Conservation (phyloP, 2,113 vertebrate species). For the Arenaria interpres region DNA sequence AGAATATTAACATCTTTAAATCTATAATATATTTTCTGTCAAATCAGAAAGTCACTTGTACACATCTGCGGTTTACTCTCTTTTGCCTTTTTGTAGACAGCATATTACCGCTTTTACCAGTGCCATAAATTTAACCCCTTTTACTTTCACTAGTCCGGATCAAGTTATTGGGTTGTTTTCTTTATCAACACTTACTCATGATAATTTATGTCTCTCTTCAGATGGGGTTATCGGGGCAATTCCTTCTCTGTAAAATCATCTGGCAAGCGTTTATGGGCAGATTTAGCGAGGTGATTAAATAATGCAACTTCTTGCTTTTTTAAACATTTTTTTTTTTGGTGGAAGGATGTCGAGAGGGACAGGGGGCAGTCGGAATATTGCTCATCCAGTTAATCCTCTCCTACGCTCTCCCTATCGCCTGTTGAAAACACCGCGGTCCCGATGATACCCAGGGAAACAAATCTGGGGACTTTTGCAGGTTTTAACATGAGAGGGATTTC, state of each 20-base stretch:
- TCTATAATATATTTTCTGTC: neutral
- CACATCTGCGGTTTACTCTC: neutral
- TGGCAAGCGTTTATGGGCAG: neutral
- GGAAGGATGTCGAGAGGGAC: neutral
- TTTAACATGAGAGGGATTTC: neutral
- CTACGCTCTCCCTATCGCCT: neutral
- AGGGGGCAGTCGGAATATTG: neutral
- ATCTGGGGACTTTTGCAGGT: neutral
- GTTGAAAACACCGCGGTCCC: neutral
- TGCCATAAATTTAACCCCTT: neutral
- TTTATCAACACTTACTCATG: neutral
- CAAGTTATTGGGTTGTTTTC: neutral
- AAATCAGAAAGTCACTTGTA: neutral
- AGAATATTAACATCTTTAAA: neutral
- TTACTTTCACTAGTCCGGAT: neutral
- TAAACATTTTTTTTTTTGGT: neutral
- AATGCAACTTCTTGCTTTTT: neutral
- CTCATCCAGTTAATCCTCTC: neutral
- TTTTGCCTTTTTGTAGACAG: neutral
- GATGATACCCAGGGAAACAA: neutral
- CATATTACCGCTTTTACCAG: neutral
- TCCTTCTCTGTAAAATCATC: neutral
- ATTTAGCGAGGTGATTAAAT: neutral
- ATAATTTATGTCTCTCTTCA: neutral
- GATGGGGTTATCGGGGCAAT: neutral